Conservation (phyloP, 2,113 vertebrate genomes). For the Mola mola region DNA sequence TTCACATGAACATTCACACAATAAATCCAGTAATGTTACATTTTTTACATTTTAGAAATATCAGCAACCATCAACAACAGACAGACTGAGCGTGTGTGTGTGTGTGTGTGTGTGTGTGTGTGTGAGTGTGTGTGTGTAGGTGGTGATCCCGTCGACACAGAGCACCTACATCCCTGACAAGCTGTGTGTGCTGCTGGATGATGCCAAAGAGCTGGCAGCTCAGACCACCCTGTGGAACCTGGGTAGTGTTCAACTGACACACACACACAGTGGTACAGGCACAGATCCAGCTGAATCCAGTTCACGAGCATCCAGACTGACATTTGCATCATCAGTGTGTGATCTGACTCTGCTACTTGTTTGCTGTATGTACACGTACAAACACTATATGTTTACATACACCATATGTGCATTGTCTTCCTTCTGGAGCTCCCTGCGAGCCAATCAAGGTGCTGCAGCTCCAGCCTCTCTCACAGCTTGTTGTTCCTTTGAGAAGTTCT, state of each 20-base stretch:
- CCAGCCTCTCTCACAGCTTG: too few species aligned
- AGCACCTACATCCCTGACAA: slow-evolving; percentile 90
- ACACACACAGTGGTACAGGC: slow-evolving; percentile 23
- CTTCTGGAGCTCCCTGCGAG: too few species aligned
- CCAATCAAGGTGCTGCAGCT: too few species aligned
- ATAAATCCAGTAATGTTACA: background rate
- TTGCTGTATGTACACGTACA: too few species aligned
- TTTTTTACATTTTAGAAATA: background rate
- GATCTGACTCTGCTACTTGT: too few species aligned
- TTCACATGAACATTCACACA: background rate
- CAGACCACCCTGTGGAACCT: slow-evolving; percentile 83
- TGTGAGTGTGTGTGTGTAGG: slow-evolving; percentile 41
- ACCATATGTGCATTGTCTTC: too few species aligned
- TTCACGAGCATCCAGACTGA: too few species aligned
- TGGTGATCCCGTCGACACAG: slow-evolving; percentile 85
- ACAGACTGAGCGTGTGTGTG: background rate
- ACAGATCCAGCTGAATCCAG: background rate
- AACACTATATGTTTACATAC: background rate
- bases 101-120: slow-evolving; percentile 24
- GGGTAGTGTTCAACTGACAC: slow-evolving; percentile 24
- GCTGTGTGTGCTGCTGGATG: slow-evolving; percentile 88
- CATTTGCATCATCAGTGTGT: background rate
- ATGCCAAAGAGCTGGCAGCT: slow-evolving; percentile 93
- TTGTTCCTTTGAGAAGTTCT: too few species aligned
- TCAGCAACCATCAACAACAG: background rate